Base-by-base conservation (phyloP, 2,888 invertebrate species). In the Noctua janthe region DNA sequence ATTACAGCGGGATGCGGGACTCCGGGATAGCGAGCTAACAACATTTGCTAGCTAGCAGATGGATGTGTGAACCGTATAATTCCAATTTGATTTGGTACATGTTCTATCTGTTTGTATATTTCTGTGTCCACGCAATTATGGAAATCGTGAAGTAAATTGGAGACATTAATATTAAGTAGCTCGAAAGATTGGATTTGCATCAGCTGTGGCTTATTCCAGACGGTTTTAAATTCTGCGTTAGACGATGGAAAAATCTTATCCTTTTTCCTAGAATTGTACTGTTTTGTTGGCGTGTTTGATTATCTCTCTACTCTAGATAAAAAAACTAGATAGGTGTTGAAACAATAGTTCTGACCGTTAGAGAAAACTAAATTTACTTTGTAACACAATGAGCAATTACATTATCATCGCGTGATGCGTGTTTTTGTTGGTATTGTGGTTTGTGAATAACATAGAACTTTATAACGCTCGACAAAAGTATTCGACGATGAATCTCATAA, bases 1-100 rank as follows among this genome's bases (percentile, higher is more conserved):
- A 88, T 89, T 89, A 90, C 86, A 81, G 78, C 87, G 86, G 85
- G 49, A 84, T 64, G 20, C 20, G 73, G 43, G 43, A 73, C 29
- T 80, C 75, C 84, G 87, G 87, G 90, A 92, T 93, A 92, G 91
- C 86, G 80, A 87, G 86, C 85, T 93, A 93, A 93, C 89, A 84
- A 87, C 82, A 86, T 94, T 93, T 91, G 84, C 81, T 74, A 84
- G 86, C 88, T 74, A 84, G 86, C 88, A 91, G 91, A 91, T 92
- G 89, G 81, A 83, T 85, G 82, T 88, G 87, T 85, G 83, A 82
- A 82, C 82, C 88, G 87, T 88, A 84, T 90, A 85, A 91, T 91
- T 88, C 86, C 74, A 82, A 88, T 88, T 89, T 84, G 83, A 86
- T 90, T 87, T 84, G 76, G 80, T 83, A 75, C 74, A 87, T 85